Evolutionary conservation across 1,140 invertebrate genomes (phyloP), one percentile per base, ranked within the genome.

Genomic region (Pachypeltis micranthus): DNA sequence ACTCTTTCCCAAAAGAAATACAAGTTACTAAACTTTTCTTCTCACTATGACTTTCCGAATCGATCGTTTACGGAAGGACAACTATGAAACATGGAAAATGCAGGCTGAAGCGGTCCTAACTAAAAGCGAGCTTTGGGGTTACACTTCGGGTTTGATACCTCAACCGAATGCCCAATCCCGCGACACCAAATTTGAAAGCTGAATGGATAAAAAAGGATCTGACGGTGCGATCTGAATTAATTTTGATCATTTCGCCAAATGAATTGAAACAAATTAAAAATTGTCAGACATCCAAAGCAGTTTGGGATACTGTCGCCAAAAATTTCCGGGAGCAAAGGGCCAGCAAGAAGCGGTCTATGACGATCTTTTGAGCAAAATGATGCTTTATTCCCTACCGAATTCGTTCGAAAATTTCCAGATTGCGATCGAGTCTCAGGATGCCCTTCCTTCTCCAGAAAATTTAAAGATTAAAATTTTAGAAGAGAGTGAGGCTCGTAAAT

Each of bases 401-500:
- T 39, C 31, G 7, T 39, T 39, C 16, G 31, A 39, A 39, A 39
- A 39, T 39, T 39, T 39, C 16, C 7, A 16, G 16, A 16, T 39
- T 10, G 31, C 31, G 7, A 39, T 39, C 31, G 31, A 39, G 31
- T 39, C 31, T 10, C 44, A 69, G 0, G 71, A 72, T 54, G 62
- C 44, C 24, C 59, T 73, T 25, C 69, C 68, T 10, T 67, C 28
- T 16, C 63, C 67, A 1, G 71, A 72, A 55, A 61, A 62, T n/a
- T 58, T 73, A 14, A 66, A 69, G 51, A 66, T 70, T 2, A 72
- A 74, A 68, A 71, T 73, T 25, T 19, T 70, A 12, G 70, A 72
- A 67, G 63, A 65, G 27, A 16, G n/a, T n/a, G n/a, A n/a, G n/a
- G n/a, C n/a, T n/a, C n/a, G n/a, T n/a, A n/a, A n/a, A n/a, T n/a